phyloP scores from a whole-genome alignment of 2,113 vertebrate genomes.

The Ciconia boyciana region DNA sequence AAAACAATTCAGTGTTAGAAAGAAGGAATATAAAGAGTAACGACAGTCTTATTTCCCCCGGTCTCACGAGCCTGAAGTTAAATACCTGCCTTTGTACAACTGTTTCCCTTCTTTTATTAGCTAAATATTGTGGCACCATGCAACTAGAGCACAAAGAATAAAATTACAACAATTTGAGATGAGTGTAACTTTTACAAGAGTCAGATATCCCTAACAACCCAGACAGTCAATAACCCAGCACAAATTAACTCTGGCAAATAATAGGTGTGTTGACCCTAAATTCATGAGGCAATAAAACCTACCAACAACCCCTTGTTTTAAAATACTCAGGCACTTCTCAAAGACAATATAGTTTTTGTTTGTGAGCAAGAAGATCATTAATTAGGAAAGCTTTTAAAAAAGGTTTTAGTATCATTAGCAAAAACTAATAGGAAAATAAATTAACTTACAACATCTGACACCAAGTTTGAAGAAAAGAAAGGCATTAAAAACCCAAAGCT shows the following conservation, averaged over 20 bases:
- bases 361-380: constrained; percentile 21
- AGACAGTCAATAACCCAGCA: constrained; percentile 22
- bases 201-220: constrained; percentile 23
- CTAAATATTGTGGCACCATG: not conserved
- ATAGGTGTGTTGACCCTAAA: constrained; percentile 58
- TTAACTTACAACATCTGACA: constrained; percentile 20
- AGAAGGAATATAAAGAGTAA: not conserved
- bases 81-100: constrained; percentile 17
- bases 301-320: not conserved
- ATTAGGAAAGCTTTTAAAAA: constrained; percentile 20
- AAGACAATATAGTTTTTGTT: constrained; percentile 30
- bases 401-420: constrained; percentile 41
- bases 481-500: not conserved
- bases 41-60: not conserved
- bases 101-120: not conserved
- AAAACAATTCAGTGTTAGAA: not conserved
- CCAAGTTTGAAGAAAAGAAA: not conserved
- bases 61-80: not conserved
- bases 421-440: constrained; percentile 39
- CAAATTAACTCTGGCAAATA: constrained; percentile 55
- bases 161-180: constrained; percentile 20
- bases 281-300: constrained; percentile 40
- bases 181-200: constrained; percentile 39
- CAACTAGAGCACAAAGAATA: not conserved
- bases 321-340: constrained; percentile 23